These are phyloP conservation scores for Cathartes aura DNA, from an alignment of 2,113 vertebrate genomes.

Conservation along the genomic window DNA sequence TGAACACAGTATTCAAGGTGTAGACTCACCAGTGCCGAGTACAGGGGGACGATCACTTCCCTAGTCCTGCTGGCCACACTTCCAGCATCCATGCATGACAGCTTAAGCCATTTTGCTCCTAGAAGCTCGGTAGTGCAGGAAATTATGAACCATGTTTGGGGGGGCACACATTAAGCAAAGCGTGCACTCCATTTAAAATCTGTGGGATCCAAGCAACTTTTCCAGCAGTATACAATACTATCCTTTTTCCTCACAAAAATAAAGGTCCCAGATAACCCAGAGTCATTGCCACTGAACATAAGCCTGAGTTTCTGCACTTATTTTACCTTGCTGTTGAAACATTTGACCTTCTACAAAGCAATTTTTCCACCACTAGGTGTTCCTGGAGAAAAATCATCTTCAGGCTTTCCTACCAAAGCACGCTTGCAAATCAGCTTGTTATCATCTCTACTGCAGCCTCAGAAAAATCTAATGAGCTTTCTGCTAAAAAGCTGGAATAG, in stretches of 20 bases:
- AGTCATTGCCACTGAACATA: not conserved
- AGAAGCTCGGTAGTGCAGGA: not conserved
- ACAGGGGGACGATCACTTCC: not conserved
- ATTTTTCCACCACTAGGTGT: not conserved
- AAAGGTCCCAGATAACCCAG: not conserved
- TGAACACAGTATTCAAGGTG: not conserved
- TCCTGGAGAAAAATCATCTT: not conserved
- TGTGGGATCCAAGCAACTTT: not conserved
- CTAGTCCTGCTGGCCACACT: not conserved
- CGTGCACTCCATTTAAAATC: not conserved
- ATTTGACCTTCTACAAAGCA: not conserved
- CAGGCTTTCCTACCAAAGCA: not conserved
- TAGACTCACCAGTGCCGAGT: not conserved
- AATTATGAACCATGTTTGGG: not conserved
- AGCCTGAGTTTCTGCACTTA: not conserved
- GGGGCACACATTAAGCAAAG: not conserved
- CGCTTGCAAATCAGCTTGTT: not conserved
- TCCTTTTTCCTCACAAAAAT: not conserved
- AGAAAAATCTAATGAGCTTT: not conserved
- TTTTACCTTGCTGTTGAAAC: not conserved
- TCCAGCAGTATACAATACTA: not conserved
- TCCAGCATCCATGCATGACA: not conserved
- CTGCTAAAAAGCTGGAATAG: not conserved
- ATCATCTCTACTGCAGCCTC: not conserved
- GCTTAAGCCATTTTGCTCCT: not conserved